Evolutionary conservation across 1,140 invertebrate genomes (phyloP).

Genomic region (Hylaeus volcanicus): DNA sequence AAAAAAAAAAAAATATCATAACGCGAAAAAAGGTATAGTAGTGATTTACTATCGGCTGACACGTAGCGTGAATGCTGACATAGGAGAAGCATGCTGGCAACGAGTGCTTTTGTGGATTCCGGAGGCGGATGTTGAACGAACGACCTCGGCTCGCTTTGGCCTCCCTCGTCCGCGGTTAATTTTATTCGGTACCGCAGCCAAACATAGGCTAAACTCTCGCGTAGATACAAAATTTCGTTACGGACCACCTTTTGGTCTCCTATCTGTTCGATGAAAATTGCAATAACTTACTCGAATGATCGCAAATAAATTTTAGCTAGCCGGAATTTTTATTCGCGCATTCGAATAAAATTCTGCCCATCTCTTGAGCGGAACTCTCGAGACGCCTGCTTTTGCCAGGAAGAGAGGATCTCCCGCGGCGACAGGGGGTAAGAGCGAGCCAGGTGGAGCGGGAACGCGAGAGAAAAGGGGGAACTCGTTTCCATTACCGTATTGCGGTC

Average conservation of each 20-base stretch:
- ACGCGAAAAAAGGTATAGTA: constrained; percentile 74
- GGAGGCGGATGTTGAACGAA: not conserved
- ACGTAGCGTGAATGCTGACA: constrained; percentile 74
- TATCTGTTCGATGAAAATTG: too few species aligned
- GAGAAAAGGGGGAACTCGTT: constrained; percentile 3
- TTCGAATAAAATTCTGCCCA: too few species aligned
- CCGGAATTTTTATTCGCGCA: too few species aligned
- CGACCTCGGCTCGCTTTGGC: not conserved
- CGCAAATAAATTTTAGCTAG: too few species aligned
- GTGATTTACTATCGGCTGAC: constrained; percentile 74
- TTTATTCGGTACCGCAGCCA: too few species aligned
- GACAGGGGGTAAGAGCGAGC: too few species aligned
- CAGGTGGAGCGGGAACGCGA: not conserved
- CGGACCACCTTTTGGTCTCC: too few species aligned
- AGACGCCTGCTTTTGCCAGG: not conserved
- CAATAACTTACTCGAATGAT: too few species aligned
- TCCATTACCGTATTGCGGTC: constrained; percentile 39
- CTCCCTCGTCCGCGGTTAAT: not conserved
- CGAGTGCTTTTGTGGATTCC: constrained; percentile 58
- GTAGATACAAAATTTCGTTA: too few species aligned
- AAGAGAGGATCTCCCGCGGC: too few species aligned
- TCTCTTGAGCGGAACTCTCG: not conserved
- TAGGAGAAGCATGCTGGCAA: constrained; percentile 70
- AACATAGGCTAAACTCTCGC: too few species aligned
- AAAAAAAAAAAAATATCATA: constrained; percentile 71